A percentile compares a stretch with the other conserved stretches of the same genome.
Evolutionary conservation across 2,113 vertebrate genomes (phyloP).

Genomic region (Thamnaconus septentrionalis): DNA sequence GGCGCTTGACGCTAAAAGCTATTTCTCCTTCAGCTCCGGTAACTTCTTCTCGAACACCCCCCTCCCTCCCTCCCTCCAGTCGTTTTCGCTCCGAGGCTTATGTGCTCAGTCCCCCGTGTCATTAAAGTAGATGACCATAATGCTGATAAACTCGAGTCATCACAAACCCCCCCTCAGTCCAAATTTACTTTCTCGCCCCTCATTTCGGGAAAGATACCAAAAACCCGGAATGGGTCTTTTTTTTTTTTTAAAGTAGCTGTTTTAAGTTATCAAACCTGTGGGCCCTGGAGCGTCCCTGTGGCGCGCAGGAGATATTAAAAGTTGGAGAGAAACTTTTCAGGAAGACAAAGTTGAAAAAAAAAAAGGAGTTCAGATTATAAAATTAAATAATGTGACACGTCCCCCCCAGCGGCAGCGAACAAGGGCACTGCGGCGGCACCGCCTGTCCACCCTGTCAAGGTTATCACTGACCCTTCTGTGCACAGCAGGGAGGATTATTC

Average conservation of each 20-base stretch:
- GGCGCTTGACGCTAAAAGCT: conserved; percentile 32
- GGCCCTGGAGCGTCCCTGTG: conserved; percentile 51
- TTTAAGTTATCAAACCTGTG: conserved; percentile 68
- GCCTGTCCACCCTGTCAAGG: conserved; percentile 42
- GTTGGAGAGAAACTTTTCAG: too few relatives aligned
- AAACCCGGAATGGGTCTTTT: conserved; percentile 1
- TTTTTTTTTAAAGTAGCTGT: conserved; percentile 41
- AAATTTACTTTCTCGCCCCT: conserved; percentile 24
- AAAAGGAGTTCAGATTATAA: conserved; percentile 22
- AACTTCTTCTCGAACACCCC: background rate
- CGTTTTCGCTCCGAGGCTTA: conserved; percentile 11
- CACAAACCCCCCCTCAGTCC: background rate
- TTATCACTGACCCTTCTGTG: conserved; percentile 47
- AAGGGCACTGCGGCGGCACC: conserved; percentile 51
- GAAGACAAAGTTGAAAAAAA: conserved; percentile 34
- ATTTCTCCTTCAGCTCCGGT: conserved; percentile 38
- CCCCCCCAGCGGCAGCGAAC: conserved; percentile 25
- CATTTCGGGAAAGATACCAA: conserved; percentile 19
- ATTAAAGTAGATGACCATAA: conserved; percentile 32
- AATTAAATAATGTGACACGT: conserved; percentile 43
- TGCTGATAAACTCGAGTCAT: conserved; percentile 52
- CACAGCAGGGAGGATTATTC: conserved; percentile 45
- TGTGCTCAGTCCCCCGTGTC: conserved; percentile 44
- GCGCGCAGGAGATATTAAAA: conserved; percentile 53
- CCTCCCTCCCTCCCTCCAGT: too few relatives aligned